Evolutionary conservation across 1,140 invertebrate genomes (phyloP).

Genomic region (Bombus confusus): DNA sequence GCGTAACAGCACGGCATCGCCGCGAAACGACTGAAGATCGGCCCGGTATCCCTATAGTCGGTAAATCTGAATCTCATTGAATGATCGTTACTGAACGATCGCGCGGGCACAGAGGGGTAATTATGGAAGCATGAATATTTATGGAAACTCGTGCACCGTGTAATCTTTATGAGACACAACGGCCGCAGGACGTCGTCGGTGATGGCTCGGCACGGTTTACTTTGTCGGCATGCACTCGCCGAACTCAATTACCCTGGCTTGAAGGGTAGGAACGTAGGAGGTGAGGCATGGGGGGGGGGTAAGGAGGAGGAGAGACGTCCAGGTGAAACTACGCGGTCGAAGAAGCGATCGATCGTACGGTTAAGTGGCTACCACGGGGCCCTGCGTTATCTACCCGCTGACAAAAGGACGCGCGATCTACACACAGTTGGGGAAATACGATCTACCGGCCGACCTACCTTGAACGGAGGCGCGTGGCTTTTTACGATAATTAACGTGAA

Average conservation of each 20-base stretch:
- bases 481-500: conserved; percentile 38
- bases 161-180: conserved; percentile 69
- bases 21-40: neutral
- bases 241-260: conserved; percentile 64
- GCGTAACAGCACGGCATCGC: neutral
- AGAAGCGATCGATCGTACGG: conserved; percentile 57
- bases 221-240: conserved; percentile 61
- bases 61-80: conserved; percentile 67
- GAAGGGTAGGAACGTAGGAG: neutral
- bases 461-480: conserved; percentile 33
- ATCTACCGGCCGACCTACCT: neutral
- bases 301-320: conserved; percentile 6
- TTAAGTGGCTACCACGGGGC: conserved; percentile 52
- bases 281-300: neutral
- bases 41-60: neutral
- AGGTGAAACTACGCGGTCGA: conserved; percentile 43
- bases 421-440: conserved; percentile 35
- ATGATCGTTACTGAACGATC: conserved; percentile 52
- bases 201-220: conserved; percentile 63
- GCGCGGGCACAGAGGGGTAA: conserved; percentile 42
- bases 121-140: conserved; percentile 70
- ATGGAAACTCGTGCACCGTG: conserved; percentile 65
- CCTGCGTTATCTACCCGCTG: conserved; percentile 45
- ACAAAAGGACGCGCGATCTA: conserved; percentile 51
- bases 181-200: conserved; percentile 54